phyloP scores from a whole-genome alignment of 2,113 vertebrate species.

The Channa argus region DNA sequence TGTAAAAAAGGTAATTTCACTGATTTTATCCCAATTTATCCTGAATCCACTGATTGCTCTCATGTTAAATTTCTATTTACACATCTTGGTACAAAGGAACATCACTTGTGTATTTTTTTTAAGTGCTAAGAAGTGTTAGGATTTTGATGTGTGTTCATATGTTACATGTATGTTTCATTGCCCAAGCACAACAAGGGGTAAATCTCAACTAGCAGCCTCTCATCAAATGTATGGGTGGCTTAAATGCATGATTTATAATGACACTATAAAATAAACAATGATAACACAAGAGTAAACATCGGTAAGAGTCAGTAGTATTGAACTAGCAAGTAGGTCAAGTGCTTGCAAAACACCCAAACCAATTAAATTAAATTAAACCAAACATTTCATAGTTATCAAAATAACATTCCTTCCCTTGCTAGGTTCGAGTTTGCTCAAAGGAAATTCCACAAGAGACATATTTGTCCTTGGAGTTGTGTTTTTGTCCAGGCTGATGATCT shows the following conservation, averaged over 20 bases:
- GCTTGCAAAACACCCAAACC: constrained; percentile 70
- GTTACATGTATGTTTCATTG: constrained; percentile 38
- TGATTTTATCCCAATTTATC: constrained; percentile 58
- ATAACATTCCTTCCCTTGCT: constrained; percentile 72
- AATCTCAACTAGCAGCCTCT: constrained; percentile 51
- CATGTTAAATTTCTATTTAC: constrained; percentile 71
- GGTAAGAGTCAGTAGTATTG: constrained; percentile 79
- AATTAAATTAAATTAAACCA: constrained; percentile 77
- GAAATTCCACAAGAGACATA: constrained; percentile 40
- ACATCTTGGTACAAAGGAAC: constrained; percentile 57
- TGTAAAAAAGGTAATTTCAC: constrained; percentile 80
- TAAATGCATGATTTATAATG: constrained; percentile 64
- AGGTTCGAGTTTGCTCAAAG: constrained; percentile 48
- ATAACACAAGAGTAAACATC: constrained; percentile 66
- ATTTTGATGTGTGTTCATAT: constrained; percentile 24
- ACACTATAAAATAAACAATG: constrained; percentile 60
- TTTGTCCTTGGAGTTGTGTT: constrained; percentile 34
- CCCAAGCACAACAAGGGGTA: constrained; percentile 37
- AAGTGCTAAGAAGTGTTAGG: constrained; percentile 65
- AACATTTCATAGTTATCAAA: constrained; percentile 75
- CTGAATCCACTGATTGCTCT: constrained; percentile 67
- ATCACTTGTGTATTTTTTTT: constrained; percentile 47
- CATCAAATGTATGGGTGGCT: constrained; percentile 42
- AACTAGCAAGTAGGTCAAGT: constrained; percentile 77
- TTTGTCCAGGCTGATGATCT: constrained; percentile 34